Evolutionary conservation across 2,888 invertebrate genomes (phyloP), one percentile per base, ranked within the genome.

Genomic region (Chrysopilus asiliformis): DNA sequence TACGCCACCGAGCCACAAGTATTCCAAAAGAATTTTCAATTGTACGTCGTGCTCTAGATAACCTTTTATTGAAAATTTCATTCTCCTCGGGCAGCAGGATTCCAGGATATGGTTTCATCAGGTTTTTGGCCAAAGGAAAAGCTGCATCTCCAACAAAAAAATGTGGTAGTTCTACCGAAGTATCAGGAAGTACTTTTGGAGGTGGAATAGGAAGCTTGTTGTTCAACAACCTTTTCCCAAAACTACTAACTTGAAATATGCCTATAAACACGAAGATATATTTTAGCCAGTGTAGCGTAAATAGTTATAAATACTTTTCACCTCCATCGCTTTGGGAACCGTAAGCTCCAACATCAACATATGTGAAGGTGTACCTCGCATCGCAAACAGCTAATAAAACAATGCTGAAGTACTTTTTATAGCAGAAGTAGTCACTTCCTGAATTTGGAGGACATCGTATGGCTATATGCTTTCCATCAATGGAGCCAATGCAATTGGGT

Each of bases 401-500:
- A 14, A 29, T 29, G 15, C 29, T 29, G 15, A 14, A 14, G 13
- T 12, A 3, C 10, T 12, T 10, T 29, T 29, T 29, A 29, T 29
- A 29, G 16, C 16, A 15, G 16, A 15, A 29, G 16, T 15, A 29
- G 3, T 10, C 15, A 29, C 10, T 14, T 14, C 29, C 12, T 12
- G 2, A 10, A 14, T 29, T 12, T 3, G 29, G 29, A 10, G 29
- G 20, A 13, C 24, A 24, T 9, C n/a, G 14, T 8, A 32, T 24
- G 20, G 8, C 16, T 13, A 24, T 24, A 16, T 32, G 32, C 14
- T 32, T 32, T 8, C 32, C 32, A 24, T 32, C 25, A 7, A 32
- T 32, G 8, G 32, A 14, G 7, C 32, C 32, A 2, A 32, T n/a
- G 4, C 32, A 32, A 4, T 32, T 14, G 14, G 24, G 22, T 9